Conservation (phyloP, 2,888 invertebrate genomes). For the Laothoe populi region DNA sequence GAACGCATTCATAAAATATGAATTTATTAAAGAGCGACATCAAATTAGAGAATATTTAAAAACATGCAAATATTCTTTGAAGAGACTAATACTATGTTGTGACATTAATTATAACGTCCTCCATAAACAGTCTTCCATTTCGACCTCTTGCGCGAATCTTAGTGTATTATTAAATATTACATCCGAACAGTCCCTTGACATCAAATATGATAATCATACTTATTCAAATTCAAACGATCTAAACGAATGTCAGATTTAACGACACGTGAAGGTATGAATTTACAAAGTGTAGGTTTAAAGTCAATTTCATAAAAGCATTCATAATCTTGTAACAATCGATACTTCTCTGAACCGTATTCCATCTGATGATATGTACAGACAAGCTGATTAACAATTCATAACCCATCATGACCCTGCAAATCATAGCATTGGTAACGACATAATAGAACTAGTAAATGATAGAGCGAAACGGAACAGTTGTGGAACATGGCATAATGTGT, state of each 20-base stretch:
- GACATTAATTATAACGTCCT: neutral
- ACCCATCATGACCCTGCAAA: slow-evolving; percentile 28
- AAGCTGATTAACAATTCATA: slow-evolving; percentile 18
- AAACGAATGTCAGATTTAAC: neutral
- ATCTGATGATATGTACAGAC: slow-evolving; percentile 4
- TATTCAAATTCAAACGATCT: neutral
- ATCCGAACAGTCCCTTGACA: no score
- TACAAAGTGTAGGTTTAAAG: neutral
- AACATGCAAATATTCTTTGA: neutral
- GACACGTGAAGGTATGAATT: neutral
- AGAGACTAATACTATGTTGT: neutral
- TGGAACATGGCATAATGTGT: slow-evolving; percentile 50
- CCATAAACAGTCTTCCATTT: neutral
- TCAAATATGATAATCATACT: neutral
- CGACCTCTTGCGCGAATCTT: neutral
- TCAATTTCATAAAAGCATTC: neutral
- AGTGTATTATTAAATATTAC: neutral
- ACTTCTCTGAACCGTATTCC: neutral
- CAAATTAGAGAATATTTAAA: neutral
- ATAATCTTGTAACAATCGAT: neutral
- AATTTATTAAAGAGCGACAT: neutral
- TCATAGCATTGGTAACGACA: slow-evolving; percentile 25
- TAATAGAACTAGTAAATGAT: slow-evolving; percentile 31
- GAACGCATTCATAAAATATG: neutral
- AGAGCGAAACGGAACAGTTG: slow-evolving; percentile 51